A percentile compares a stretch with the other conserved stretches of the same genome.
Conservation (phyloP, 2,797 vertebrate genomes). For the Chromis chromis region DNA sequence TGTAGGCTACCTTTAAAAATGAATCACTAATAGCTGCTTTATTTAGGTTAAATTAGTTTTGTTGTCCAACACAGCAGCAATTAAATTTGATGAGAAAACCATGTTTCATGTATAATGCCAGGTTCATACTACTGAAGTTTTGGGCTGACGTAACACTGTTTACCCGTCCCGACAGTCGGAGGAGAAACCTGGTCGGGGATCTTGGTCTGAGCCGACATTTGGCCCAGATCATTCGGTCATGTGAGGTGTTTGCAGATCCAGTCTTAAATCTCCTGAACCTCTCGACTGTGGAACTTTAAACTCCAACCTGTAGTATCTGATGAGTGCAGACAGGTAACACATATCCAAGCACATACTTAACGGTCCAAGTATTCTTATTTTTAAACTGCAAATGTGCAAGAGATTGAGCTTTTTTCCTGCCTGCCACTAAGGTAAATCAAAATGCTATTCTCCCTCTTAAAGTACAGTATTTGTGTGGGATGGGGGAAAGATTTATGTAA, state of each 20-base stretch:
- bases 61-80: neutral
- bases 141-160: too few relatives aligned
- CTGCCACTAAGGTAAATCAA: neutral
- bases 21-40: too few relatives aligned
- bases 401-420: neutral
- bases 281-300: neutral
- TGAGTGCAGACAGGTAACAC: neutral
- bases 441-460: neutral
- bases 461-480: conserved; percentile 6
- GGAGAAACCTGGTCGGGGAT: too few relatives aligned
- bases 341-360: neutral
- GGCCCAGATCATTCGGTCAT: too few relatives aligned
- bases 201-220: too few relatives aligned
- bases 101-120: neutral
- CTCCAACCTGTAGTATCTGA: neutral
- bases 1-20: too few relatives aligned
- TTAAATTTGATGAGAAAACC: neutral
- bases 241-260: too few relatives aligned
- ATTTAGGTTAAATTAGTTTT: neutral
- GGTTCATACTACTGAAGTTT: too few relatives aligned
- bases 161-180: too few relatives aligned
- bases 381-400: neutral
- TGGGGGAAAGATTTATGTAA: conserved; percentile 34
- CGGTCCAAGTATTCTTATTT: neutral
- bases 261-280: too few relatives aligned